phyloP scores from a whole-genome alignment of 2,113 vertebrate species.

The Pterocles orientalis region DNA sequence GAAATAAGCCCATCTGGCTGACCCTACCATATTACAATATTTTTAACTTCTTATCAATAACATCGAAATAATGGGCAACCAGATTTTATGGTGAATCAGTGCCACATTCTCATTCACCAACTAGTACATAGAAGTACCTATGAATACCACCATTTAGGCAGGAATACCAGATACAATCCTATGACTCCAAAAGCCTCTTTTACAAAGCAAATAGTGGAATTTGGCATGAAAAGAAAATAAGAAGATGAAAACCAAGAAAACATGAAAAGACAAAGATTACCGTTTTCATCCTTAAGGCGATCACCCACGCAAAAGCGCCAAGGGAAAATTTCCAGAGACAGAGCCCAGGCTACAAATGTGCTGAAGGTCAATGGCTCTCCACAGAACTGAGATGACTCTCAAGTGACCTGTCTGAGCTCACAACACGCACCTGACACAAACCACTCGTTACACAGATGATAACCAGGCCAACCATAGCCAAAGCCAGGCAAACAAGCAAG shows the following conservation, averaged over 20 bases:
- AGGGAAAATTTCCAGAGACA: background rate
- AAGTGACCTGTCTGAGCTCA: background rate
- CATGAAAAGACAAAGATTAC: fast-evolving
- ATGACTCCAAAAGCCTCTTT: background rate
- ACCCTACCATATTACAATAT: background rate
- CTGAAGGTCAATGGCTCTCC: background rate
- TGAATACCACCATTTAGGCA: background rate
- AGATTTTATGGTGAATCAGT: background rate
- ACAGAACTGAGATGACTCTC: background rate
- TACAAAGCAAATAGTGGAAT: background rate
- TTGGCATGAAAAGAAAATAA: background rate
- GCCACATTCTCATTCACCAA: background rate
- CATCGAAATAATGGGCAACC: background rate
- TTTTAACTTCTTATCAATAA: background rate
- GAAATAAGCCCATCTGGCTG: background rate
- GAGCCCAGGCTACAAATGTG: background rate
- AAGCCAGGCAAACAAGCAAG: background rate
- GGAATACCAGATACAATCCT: background rate
- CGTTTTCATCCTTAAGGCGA: fast-evolving
- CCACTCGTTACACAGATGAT: fast-evolving
- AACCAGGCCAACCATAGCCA: background rate
- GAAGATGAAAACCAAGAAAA: background rate
- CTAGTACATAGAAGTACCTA: background rate
- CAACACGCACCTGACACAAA: background rate
- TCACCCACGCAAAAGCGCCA: background rate